Conservation (phyloP, 2,113 vertebrate genomes). For the Pleuronectes platessa region DNA sequence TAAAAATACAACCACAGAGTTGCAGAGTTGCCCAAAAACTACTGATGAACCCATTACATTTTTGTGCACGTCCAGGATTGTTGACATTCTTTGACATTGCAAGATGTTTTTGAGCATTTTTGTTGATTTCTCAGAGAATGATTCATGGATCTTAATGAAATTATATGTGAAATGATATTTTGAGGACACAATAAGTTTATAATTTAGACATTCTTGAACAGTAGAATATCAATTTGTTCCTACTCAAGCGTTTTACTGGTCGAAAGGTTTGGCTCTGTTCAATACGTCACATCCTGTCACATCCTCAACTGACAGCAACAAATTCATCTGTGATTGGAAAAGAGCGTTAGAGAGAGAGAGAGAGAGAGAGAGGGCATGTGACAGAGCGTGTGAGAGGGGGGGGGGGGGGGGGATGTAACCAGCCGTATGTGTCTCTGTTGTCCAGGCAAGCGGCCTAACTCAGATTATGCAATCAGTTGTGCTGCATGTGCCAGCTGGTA, state of each 20-base stretch:
- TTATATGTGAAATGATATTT: no score
- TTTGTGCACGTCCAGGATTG: no score
- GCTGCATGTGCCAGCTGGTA: conserved; percentile 73
- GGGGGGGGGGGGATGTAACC: background rate
- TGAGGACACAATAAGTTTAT: no score
- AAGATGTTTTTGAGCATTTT: no score
- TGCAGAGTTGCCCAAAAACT: no score
- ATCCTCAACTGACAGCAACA: background rate
- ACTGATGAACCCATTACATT: no score
- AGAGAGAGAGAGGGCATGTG: background rate
- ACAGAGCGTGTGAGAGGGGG: background rate
- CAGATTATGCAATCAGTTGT: conserved; percentile 73
- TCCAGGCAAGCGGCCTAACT: conserved; percentile 56
- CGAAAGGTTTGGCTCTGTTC: background rate
- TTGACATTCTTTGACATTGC: no score
- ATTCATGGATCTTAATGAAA: no score
- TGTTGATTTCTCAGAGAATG: no score
- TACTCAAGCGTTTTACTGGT: background rate
- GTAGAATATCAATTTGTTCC: background rate
- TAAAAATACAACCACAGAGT: no score
- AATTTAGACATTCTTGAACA: background rate
- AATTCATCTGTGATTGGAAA: background rate
- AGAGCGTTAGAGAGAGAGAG: no score
- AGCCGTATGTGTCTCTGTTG: conserved; percentile 15
- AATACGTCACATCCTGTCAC: background rate